phyloP scores from a whole-genome alignment of 2,113 vertebrate species.

The Madoqua kirkii region DNA sequence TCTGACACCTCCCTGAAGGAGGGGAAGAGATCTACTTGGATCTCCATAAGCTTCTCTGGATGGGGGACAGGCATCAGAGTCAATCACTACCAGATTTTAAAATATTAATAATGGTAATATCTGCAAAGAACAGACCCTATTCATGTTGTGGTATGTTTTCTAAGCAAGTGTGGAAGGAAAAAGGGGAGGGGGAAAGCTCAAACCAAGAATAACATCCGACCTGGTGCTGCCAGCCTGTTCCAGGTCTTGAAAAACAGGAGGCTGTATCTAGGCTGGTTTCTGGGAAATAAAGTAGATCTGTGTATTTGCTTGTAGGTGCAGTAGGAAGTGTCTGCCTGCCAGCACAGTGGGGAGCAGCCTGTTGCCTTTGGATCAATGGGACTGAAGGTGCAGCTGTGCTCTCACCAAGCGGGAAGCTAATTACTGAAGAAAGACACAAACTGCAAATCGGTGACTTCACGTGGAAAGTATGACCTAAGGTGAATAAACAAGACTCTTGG shows the following conservation, averaged over 20 bases:
- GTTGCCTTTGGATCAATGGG: constrained; percentile 71
- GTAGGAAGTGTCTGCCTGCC: constrained; percentile 60
- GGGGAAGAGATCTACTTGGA: neutral
- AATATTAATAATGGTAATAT: constrained; percentile 1
- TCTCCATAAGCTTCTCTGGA: neutral
- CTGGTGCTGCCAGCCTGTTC: constrained; percentile 73
- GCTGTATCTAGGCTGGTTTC: constrained; percentile 69
- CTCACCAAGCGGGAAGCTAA: constrained; percentile 74
- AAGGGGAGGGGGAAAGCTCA: constrained; percentile 27
- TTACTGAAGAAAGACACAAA: constrained; percentile 76
- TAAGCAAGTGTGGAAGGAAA: constrained; percentile 66
- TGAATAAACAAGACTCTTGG: constrained; percentile 74
- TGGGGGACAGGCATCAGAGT: constrained; percentile 47
- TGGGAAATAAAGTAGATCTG: constrained; percentile 64
- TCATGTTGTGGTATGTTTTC: constrained; percentile 66
- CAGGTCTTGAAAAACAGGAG: constrained; percentile 68
- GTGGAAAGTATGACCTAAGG: constrained; percentile 76
- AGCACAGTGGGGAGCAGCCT: constrained; percentile 55
- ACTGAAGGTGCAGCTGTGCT: constrained; percentile 77
- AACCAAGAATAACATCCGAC: constrained; percentile 79
- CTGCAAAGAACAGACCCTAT: constrained; percentile 56
- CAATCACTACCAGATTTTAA: neutral
- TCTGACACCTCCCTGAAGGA: neutral
- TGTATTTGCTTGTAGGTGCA: constrained; percentile 71
- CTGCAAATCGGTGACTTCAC: constrained; percentile 77